Conservation (phyloP, 2,113 vertebrate species). For the Trochalopteron elliotii region DNA sequence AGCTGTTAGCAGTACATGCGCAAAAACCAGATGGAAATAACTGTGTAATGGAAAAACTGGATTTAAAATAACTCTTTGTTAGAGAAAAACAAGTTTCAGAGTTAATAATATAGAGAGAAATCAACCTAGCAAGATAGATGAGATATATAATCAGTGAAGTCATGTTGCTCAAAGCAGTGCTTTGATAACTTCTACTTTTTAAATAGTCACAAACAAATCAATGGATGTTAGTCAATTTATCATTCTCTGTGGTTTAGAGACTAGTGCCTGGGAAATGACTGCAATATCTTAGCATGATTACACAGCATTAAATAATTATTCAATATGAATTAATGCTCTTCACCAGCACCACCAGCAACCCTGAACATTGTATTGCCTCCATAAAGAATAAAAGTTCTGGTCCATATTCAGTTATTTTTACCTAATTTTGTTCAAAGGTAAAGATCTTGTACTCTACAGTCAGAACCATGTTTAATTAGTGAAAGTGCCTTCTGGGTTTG, state of each 20-base stretch:
- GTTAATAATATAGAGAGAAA: background rate
- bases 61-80: background rate
- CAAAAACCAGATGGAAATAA: background rate
- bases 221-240: background rate
- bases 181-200: conserved; percentile 9
- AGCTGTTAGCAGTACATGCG: background rate
- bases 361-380: background rate
- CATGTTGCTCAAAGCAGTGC: background rate
- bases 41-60: background rate
- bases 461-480: background rate
- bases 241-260: background rate
- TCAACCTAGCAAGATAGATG: background rate
- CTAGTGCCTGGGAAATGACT: background rate
- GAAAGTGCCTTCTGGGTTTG: background rate
- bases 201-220: conserved; percentile 19
- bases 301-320: background rate
- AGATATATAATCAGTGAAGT: background rate
- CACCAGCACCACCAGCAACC: background rate
- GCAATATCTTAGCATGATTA: background rate
- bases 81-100: background rate
- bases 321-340: background rate
- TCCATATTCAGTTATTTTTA: background rate
- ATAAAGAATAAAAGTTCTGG: background rate
- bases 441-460: background rate
- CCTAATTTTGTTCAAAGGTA: background rate